Evolutionary conservation across 2,113 vertebrate species (phyloP).

Genomic region (Sceloporus undulatus): DNA sequence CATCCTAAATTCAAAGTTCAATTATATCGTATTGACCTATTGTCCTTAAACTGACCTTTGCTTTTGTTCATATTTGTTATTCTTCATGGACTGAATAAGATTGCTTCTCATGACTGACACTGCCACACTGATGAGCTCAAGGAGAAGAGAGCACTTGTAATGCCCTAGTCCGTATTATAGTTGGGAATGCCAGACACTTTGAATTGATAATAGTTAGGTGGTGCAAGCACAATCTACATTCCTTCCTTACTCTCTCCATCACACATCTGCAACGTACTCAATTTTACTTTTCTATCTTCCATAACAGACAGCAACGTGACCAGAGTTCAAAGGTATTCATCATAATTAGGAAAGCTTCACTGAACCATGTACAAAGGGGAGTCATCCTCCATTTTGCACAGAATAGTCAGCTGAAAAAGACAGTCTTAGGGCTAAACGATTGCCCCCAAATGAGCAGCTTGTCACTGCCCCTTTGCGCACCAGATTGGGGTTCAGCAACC

Average conservation of each 20-base stretch:
- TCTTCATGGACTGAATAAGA: not conserved
- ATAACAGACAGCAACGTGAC: not conserved
- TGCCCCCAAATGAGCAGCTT: no score
- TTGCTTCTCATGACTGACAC: not conserved
- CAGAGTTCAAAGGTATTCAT: not conserved
- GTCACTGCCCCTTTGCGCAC: no score
- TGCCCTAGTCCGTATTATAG: not conserved
- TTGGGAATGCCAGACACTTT: not conserved
- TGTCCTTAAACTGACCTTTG: not conserved
- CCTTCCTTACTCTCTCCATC: not conserved
- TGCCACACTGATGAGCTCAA: not conserved
- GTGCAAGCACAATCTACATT: not conserved
- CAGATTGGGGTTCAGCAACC: no score
- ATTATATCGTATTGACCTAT: not conserved
- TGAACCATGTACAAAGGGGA: not conserved
- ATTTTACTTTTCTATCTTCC: not conserved
- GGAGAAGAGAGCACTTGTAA: not conserved
- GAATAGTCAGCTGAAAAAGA: not conserved
- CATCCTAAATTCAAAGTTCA: no score
- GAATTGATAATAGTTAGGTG: not conserved
- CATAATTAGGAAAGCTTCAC: not conserved
- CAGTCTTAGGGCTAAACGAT: no score
- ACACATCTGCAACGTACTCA: not conserved
- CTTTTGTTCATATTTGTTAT: slow-evolving; percentile 14
- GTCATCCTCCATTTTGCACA: not conserved